Conservation (phyloP, 2,888 invertebrate species). For the Sesia apiformis region DNA sequence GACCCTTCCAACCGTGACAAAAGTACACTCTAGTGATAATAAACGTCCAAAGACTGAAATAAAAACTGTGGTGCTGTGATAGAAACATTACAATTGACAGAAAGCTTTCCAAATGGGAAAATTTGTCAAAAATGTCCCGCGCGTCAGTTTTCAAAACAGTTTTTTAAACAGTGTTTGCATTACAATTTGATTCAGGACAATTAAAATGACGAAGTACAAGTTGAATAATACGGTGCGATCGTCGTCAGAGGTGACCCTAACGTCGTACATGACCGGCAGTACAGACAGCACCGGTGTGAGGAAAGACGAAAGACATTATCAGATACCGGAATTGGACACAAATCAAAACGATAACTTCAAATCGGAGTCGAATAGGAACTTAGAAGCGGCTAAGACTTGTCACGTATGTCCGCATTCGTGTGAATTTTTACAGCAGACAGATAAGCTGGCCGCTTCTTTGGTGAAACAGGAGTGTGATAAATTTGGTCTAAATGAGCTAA, state of each 20-base stretch:
- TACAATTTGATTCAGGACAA: conserved; percentile 1
- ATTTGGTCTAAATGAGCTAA: conserved; percentile 58
- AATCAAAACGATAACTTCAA: conserved; percentile 44
- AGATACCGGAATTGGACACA: conserved; percentile 33
- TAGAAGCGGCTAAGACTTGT: conserved; percentile 28
- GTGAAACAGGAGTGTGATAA: conserved; percentile 41
- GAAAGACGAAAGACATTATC: conserved; percentile 28
- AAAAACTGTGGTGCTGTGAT: too few species aligned
- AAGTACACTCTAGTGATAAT: too few species aligned
- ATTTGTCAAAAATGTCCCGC: conserved; percentile 42
- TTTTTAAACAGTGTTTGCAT: conserved; percentile 24
- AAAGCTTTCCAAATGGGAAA: background rate
- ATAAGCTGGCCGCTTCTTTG: conserved; percentile 40
- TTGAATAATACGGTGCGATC: conserved; percentile 57
- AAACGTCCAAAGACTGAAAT: too few species aligned
- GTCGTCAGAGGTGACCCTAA: conserved; percentile 58
- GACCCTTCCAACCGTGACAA: too few species aligned
- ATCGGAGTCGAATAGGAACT: conserved; percentile 39
- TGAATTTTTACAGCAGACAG: conserved; percentile 38
- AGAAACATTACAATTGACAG: too few species aligned
- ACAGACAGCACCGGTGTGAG: conserved; percentile 27
- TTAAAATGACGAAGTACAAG: conserved; percentile 72
- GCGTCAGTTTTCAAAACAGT: conserved; percentile 48
- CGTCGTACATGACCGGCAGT: conserved; percentile 55
- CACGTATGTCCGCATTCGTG: conserved; percentile 47